A percentile compares a stretch with the other conserved stretches of the same genome.
Conservation (phyloP, 2,113 vertebrate species). For the Crotophaga sulcirostris region DNA sequence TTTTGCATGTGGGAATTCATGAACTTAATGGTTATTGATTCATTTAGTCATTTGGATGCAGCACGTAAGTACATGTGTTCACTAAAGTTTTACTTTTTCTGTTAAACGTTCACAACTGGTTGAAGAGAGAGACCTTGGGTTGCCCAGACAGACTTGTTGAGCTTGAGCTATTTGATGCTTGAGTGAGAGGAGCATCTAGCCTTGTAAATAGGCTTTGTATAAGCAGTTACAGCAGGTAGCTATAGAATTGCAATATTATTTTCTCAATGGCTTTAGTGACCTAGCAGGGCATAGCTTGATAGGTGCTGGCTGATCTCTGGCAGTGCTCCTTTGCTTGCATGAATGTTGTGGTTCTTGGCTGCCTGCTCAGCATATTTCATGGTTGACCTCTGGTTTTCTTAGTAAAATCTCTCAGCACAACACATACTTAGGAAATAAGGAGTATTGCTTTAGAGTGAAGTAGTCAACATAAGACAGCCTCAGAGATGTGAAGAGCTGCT, state of each 20-base stretch:
- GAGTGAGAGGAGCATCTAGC: background rate
- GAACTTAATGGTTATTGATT: background rate
- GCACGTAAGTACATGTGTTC: background rate
- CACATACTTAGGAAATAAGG: background rate
- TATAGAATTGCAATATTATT: background rate
- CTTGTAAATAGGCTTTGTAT: background rate
- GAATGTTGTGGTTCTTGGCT: conserved; percentile 32
- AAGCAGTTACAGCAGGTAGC: background rate
- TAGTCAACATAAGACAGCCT: background rate
- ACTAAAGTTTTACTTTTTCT: background rate
- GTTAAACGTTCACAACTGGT: background rate
- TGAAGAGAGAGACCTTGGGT: background rate
- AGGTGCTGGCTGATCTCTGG: background rate
- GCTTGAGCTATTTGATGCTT: background rate
- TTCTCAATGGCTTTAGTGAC: background rate
- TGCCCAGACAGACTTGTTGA: background rate
- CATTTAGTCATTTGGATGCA: background rate
- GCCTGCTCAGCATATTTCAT: background rate
- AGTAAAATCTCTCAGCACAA: background rate
- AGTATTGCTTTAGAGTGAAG: background rate
- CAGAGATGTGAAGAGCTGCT: background rate
- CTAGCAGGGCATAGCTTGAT: background rate
- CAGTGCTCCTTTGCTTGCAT: background rate
- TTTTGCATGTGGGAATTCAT: background rate
- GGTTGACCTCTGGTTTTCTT: conserved; percentile 4